Conservation (phyloP, 2,113 vertebrate species). For the Patagioenas fasciata region DNA sequence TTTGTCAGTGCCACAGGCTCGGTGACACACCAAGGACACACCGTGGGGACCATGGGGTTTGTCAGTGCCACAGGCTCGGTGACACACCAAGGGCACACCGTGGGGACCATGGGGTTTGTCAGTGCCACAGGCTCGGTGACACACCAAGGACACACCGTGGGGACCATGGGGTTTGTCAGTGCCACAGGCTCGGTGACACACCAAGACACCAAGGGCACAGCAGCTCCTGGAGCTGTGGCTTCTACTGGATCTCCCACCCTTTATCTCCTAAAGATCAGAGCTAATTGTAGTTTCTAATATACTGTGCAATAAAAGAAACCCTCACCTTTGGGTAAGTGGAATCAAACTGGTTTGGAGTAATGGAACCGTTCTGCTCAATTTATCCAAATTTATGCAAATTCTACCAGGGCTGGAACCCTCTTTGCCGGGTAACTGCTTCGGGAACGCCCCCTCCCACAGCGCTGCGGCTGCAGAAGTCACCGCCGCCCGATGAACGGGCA, state of each 20-base stretch:
- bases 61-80: too few relatives aligned
- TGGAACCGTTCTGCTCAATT: neutral
- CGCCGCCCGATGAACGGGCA: neutral
- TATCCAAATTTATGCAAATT: neutral
- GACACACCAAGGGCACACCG: too few relatives aligned
- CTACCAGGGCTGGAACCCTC: neutral
- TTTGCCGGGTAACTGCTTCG: neutral
- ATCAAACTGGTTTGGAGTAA: neutral
- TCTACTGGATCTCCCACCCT: neutral
- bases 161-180: accelerated
- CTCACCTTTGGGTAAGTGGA: neutral
- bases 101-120: too few relatives aligned
- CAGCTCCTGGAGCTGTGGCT: accelerated
- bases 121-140: too few relatives aligned
- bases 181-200: accelerated
- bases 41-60: too few relatives aligned
- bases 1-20: too few relatives aligned
- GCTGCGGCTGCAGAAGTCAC: neutral
- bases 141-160: accelerated
- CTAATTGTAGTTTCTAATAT: neutral
- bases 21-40: too few relatives aligned
- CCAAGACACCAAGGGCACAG: neutral
- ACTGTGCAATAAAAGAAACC: neutral
- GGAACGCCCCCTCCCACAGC: neutral
- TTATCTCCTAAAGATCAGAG: neutral